These are phyloP conservation scores for Ispidina picta DNA, from an alignment of 2,797 vertebrate species.

Conservation along the genomic window DNA sequence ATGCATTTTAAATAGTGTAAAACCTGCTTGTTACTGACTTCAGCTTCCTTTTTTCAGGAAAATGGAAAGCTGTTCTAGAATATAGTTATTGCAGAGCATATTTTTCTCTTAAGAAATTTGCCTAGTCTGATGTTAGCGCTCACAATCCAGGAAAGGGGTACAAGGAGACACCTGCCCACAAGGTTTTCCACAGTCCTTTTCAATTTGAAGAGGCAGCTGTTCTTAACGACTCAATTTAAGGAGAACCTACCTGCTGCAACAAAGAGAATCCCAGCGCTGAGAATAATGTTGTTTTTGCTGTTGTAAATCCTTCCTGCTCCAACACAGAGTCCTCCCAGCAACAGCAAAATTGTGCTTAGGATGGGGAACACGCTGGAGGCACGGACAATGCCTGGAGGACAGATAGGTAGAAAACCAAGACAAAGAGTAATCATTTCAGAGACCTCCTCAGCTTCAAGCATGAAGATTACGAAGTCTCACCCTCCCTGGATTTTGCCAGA, in stretches of 20 bases:
- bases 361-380: conserved; percentile 96
- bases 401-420: neutral
- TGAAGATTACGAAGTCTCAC: neutral
- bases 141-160: neutral
- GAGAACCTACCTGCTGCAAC: conserved; percentile 90
- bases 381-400: conserved; percentile 87
- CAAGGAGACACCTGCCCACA: neutral
- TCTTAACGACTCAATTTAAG: neutral
- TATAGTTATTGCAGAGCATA: neutral
- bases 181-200: neutral
- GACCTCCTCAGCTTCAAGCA: neutral
- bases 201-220: neutral
- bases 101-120: neutral
- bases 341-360: conserved; percentile 90
- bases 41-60: neutral
- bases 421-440: neutral
- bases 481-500: neutral
- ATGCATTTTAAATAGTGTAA: neutral
- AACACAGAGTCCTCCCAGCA: conserved; percentile 92
- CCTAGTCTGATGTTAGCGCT: neutral
- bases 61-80: neutral
- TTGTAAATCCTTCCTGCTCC: conserved; percentile 90
- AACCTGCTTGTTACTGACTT: neutral
- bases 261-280: conserved; percentile 94
- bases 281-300: conserved; percentile 92